Evolutionary conservation across 30 jellyfish, hydroid and myxozoan genomes (phyloP).

Genomic region (Calvadosia cruxmelitensis): DNA sequence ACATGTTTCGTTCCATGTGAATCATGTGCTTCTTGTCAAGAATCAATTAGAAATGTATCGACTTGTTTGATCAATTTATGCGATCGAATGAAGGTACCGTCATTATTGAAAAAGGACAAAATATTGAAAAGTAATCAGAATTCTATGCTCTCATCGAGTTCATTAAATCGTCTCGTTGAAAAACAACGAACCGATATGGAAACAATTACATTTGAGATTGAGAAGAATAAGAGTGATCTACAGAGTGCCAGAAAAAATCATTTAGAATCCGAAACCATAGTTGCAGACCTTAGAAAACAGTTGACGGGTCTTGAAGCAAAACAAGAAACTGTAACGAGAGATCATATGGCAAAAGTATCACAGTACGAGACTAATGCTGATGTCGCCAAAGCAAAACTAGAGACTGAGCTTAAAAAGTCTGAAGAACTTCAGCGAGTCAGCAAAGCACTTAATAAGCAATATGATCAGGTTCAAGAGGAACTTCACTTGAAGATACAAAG

Average conservation of each 20-base stretch:
- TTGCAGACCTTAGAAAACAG: neutral
- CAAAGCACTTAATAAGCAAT: too few species aligned
- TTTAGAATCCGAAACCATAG: too few species aligned
- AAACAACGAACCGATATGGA: neutral
- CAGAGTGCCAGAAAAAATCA: too few species aligned
- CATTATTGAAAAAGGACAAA: neutral
- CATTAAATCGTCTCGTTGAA: neutral
- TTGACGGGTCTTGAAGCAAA: neutral
- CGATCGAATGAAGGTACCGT: neutral
- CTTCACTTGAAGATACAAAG: too few species aligned
- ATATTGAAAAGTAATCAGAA: too few species aligned
- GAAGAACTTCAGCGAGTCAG: too few species aligned
- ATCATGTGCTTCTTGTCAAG: constrained; percentile 65
- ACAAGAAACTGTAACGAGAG: neutral
- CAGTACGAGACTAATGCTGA: too few species aligned
- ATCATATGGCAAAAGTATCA: neutral
- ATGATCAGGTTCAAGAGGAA: too few species aligned
- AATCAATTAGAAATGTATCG: neutral
- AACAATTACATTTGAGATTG: neutral
- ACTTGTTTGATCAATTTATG: neutral
- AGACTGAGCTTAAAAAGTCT: too few species aligned
- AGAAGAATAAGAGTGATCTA: too few species aligned
- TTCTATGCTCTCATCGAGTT: neutral
- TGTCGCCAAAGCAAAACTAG: too few species aligned
- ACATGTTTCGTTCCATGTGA: constrained; percentile 82